These are phyloP conservation scores for Microplitis mediator DNA, from an alignment of 1,140 invertebrate species.

Conservation along the genomic window DNA sequence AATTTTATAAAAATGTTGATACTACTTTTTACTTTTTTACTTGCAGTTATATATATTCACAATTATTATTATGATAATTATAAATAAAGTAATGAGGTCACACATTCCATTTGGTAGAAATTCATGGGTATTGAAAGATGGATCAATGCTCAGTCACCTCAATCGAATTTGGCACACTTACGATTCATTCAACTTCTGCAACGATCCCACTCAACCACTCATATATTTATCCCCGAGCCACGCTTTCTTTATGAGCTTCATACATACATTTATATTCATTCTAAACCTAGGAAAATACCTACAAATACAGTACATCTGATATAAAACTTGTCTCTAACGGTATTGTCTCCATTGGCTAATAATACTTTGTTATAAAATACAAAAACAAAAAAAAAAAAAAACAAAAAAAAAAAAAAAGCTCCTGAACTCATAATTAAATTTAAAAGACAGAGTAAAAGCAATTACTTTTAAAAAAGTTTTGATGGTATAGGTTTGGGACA, in stretches of 20 bases:
- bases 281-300: not conserved
- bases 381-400: no score
- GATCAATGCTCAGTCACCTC: conserved; percentile 16
- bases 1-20: no score
- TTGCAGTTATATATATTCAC: no score
- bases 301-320: no score
- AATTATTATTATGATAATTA: not conserved
- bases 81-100: not conserved
- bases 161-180: conserved; percentile 21
- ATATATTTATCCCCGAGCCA: not conserved
- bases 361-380: no score
- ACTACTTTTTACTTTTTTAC: no score
- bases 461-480: not conserved
- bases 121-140: not conserved
- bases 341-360: no score
- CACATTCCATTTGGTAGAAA: not conserved
- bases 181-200: conserved; percentile 8
- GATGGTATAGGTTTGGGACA: not conserved
- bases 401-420: no score
- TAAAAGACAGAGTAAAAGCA: no score
- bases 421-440: no score
- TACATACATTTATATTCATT: not conserved
- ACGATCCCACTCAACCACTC: not conserved
- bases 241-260: not conserved
- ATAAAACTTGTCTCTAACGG: conserved; percentile 34